Evolutionary conservation across 2,888 invertebrate species (phyloP).

Genomic region (Callosobruchus maculatus): DNA sequence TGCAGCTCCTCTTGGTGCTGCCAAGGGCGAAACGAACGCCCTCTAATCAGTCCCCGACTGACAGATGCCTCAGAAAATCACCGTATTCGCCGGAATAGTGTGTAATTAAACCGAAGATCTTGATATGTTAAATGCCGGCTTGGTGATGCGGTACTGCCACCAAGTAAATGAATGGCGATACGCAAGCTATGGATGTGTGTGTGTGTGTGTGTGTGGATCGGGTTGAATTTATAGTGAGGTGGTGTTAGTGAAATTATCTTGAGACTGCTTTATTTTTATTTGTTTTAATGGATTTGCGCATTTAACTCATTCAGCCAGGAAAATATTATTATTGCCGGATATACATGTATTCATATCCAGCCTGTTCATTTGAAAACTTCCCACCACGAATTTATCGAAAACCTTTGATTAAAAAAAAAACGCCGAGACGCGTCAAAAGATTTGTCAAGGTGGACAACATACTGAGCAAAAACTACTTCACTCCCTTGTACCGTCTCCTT

Average conservation of each 20-base stretch:
- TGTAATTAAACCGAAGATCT: constrained; percentile 44
- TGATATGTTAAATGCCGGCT: constrained; percentile 47
- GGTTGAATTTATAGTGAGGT: not conserved
- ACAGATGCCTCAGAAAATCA: constrained; percentile 42
- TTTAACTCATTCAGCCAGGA: too few relatives aligned
- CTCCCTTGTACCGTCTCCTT: too few relatives aligned
- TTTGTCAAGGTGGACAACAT: too few relatives aligned
- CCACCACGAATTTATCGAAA: too few relatives aligned
- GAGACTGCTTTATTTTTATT: too few relatives aligned
- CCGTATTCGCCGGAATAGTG: constrained; percentile 42
- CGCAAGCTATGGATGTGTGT: not conserved
- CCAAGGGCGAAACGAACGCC: constrained; percentile 19
- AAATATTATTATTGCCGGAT: too few relatives aligned
- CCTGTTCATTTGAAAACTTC: too few relatives aligned
- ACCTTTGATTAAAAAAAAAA: too few relatives aligned
- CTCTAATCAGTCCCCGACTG: constrained; percentile 31
- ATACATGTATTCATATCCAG: too few relatives aligned
- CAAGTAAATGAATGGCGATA: constrained; percentile 35
- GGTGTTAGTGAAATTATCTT: not conserved
- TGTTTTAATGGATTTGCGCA: too few relatives aligned
- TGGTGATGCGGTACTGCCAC: constrained; percentile 45
- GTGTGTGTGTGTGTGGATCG: not conserved
- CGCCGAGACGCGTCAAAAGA: too few relatives aligned
- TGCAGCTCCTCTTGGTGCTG: not conserved
- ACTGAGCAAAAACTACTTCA: too few relatives aligned